Base-by-base conservation (phyloP, 2,888 invertebrate genomes). In the Macrophya annulata region DNA sequence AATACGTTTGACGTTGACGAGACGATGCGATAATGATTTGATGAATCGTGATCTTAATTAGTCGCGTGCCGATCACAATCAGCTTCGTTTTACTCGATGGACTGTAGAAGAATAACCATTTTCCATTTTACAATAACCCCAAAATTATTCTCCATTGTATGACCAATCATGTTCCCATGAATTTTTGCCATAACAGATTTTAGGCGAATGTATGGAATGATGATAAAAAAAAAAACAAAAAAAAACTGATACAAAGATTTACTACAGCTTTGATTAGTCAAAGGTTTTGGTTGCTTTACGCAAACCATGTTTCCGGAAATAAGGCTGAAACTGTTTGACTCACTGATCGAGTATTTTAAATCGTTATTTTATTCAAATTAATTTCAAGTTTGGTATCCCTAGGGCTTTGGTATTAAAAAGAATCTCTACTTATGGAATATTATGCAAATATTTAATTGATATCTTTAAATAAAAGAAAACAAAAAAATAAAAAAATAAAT, bases 361-460 rank as follows among this genome's bases (percentile, higher is more conserved):
- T 81, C 81, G 37, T 43, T 81, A 62, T 81, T 81, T 81, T 81
- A 81, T 59, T 81, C 81, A 81, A n/a, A 81, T 81, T 62, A 15
- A 62, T 62, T 62, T 81, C 40, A 15, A 40, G 43, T 81, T 62
- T 81, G 12, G 43, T 81, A 81, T 62, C 21, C 62, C 62, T 31
- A 40, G 62, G 81, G 81, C 40, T 59, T 62, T 31, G 43, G 21
- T 21, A 45, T 15, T 10, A 59, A 81, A 43, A 81, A 81, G 43
- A 81, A 43, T 62, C 81, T 59, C 81, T 59, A 51, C 81, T 81
- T 40, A 81, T 81, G 81, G 51, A 81, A 81, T 62, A 81, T 81
- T 81, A 81, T 81, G 81, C 62, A 25, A 81, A 81, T 81, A 62
- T 51, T 43, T 81, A 81, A 81, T 81, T 81, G 81, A 81, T 81